Base-by-base conservation (phyloP, 2,113 vertebrate genomes). In the Channa maculata region DNA sequence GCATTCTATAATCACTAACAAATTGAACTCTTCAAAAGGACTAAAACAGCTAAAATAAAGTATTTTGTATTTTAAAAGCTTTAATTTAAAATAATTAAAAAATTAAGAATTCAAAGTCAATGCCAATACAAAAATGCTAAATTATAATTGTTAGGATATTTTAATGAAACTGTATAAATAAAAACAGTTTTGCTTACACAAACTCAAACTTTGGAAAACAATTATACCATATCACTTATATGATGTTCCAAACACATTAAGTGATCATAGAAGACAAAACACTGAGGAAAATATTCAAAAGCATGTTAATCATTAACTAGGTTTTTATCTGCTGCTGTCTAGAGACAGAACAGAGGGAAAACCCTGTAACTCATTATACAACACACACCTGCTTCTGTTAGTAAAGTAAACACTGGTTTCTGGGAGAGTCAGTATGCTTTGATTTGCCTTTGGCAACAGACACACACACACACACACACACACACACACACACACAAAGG, bases 331-430 rank as follows among this genome's bases (percentile, higher is more conserved):
- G 77, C 36, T 45, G 58, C 49, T 71, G 65, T 65, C 46, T 41
- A 57, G 57, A 79, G 71, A 76, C 50, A 38, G 37, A 79, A 64
- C 69, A 65, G 49, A 69, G 64, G 46, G 53, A 75, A 82, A 76
- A 66, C 44, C 63, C 55, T 52, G 66, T 34, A 37, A 70, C 65
- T 73, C 48, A 78, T 84, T 86, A 86, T 57, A 82, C 70, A 86
- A 78, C 74, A 77, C 73, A 86, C 90, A 91, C 84, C 86, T 85
- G 83, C 80, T 77, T 70, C 88, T 89, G 84, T 87, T 89, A 77
- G 86, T 34, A 80, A 78, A 85, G 87, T 70, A 85, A 91, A 91
- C 83, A 91, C 9, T 38, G 61, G 53, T 84, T 86, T 85, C 78
- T 85, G 78, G 68, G 82, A 82, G 77, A 80, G 78, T 80, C 78